A percentile compares a stretch with the other conserved stretches of the same genome.
Conservation (phyloP, 2,113 vertebrate genomes). For the Stictonetta naevosa region DNA sequence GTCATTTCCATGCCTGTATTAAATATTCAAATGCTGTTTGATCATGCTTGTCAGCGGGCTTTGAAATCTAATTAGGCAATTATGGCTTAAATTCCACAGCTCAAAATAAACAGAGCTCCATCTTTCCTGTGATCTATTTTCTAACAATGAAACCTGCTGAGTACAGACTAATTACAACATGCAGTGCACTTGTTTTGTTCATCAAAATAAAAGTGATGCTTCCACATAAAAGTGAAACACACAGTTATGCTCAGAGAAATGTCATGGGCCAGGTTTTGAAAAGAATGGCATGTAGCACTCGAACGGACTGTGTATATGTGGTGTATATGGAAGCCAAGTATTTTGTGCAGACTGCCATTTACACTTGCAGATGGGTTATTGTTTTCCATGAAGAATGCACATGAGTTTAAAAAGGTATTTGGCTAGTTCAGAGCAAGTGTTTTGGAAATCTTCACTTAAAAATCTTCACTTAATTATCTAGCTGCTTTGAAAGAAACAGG, state of each 20-base stretch:
- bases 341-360: neutral
- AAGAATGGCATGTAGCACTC: neutral
- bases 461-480: neutral
- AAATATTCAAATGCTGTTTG: neutral
- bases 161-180: constrained; percentile 3
- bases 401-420: neutral
- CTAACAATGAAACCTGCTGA: constrained; percentile 68
- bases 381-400: neutral
- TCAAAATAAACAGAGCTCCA: constrained; percentile 29
- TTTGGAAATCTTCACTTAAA: neutral
- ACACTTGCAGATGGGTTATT: neutral
- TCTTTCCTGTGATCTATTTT: constrained; percentile 63
- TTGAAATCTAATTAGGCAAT: constrained; percentile 62
- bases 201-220: constrained; percentile 36
- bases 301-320: neutral
- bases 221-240: neutral
- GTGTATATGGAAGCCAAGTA: neutral
- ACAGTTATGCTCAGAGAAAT: constrained; percentile 32
- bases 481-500: neutral
- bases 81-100: constrained; percentile 53
- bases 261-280: neutral
- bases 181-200: neutral
- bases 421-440: rapidly evolving
- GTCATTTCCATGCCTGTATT: neutral
- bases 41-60: constrained; percentile 28